A percentile compares a stretch with the other conserved stretches of the same genome.
Evolutionary conservation across 2,113 vertebrate genomes (phyloP).

Genomic region (Gadus chalcogrammus): DNA sequence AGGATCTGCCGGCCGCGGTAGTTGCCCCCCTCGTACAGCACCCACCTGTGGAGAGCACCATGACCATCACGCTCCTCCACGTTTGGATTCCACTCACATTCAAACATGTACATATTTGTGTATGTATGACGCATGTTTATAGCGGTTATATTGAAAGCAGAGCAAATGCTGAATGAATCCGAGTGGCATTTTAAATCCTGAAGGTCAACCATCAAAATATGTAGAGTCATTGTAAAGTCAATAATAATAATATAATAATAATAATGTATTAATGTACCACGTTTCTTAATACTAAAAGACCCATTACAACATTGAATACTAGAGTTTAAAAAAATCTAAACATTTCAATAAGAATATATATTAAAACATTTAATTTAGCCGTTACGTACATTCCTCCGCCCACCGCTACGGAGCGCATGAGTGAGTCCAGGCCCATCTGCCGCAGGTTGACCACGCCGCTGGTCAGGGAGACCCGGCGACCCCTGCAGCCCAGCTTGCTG

Average conservation of each 20-base stretch:
- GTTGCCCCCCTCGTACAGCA: constrained; percentile 84
- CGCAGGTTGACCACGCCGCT: constrained; percentile 75
- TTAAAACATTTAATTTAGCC: background rate
- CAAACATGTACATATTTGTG: background rate
- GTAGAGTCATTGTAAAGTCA: no score
- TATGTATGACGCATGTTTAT: background rate
- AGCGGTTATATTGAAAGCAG: background rate
- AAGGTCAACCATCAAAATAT: no score
- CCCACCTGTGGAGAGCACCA: constrained; percentile 76
- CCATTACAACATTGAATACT: no score
- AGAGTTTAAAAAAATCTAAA: background rate
- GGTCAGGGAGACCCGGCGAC: constrained; percentile 78
- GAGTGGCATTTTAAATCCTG: no score
- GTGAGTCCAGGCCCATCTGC: constrained; percentile 76
- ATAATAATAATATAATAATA: no score
- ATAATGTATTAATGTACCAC: no score
- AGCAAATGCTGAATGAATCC: no score
- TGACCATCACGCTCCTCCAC: background rate
- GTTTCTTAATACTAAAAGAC: no score
- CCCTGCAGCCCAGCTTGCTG: constrained; percentile 81
- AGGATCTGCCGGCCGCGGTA: constrained; percentile 87
- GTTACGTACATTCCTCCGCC: constrained; percentile 86
- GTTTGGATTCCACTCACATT: background rate
- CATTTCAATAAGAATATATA: background rate
- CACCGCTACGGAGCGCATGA: constrained; percentile 83